A percentile compares a stretch with the other conserved stretches of the same genome.
Conservation (phyloP, 2,888 invertebrate genomes). For the Embidobia sp. region DNA sequence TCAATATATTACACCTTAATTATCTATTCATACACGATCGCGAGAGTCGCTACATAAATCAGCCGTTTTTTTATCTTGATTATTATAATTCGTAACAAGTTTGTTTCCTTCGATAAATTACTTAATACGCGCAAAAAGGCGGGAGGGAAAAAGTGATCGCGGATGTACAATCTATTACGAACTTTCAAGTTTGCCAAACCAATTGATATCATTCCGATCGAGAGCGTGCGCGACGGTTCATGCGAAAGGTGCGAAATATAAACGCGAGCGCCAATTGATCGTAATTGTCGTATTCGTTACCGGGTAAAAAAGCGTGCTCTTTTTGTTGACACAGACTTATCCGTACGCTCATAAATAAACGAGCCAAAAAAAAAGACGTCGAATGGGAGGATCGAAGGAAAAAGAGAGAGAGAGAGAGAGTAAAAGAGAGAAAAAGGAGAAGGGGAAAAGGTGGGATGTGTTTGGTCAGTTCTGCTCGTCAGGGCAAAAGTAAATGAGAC, state of each 20-base stretch:
- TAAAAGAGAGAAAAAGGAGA: not conserved
- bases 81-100: no score
- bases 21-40: no score
- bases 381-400: no score
- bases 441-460: constrained; percentile 25
- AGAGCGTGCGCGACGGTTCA: no score
- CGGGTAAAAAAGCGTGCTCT: constrained; percentile 6
- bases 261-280: constrained; percentile 31
- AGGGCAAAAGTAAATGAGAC: constrained; percentile 42
- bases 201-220: constrained; percentile 41
- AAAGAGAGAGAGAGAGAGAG: not conserved
- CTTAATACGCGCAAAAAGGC: no score
- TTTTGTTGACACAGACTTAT: constrained; percentile 25
- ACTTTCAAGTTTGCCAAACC: no score
- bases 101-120: no score
- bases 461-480: constrained; percentile 28
- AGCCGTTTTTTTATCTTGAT: no score
- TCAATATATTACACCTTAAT: no score
- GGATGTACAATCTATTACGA: no score
- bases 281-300: constrained; percentile 56
- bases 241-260: constrained; percentile 29
- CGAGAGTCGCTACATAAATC: no score
- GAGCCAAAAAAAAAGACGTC: not conserved
- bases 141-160: no score
- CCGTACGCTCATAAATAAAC: constrained; percentile 3